A percentile compares a stretch with the other conserved stretches of the same genome.
Conservation (phyloP, 2,888 invertebrate species). For the Biston stratarius region DNA sequence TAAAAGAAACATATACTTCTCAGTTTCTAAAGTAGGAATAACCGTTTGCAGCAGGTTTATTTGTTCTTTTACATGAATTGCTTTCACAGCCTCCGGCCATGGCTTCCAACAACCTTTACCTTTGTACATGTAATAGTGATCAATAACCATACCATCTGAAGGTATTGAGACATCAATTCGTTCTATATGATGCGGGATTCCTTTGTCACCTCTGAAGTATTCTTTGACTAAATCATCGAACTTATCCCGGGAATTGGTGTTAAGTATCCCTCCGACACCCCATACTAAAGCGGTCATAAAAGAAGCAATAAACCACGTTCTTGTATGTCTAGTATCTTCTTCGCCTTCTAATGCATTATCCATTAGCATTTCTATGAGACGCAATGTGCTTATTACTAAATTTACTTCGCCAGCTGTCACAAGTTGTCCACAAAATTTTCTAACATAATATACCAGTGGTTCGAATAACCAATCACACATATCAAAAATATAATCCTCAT, state of each 20-base stretch:
- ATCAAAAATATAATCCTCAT: constrained; percentile 85
- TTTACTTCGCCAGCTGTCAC: constrained; percentile 91
- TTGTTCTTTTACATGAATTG: constrained; percentile 83
- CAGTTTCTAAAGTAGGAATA: constrained; percentile 95
- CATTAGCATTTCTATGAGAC: constrained; percentile 92
- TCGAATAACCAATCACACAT: constrained; percentile 93
- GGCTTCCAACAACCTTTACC: constrained; percentile 95
- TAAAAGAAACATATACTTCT: constrained; percentile 91
- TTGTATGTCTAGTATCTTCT: constrained; percentile 90
- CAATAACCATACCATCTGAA: constrained; percentile 91
- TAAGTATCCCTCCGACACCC: constrained; percentile 94
- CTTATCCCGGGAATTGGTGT: constrained; percentile 89
- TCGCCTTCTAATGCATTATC: constrained; percentile 90
- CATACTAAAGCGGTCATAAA: constrained; percentile 92
- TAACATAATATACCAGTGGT: constrained; percentile 90
- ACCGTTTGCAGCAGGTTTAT: constrained; percentile 90
- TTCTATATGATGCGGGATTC: constrained; percentile 80
- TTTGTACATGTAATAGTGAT: constrained; percentile 93
- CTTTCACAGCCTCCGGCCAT: constrained; percentile 92
- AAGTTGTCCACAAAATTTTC: constrained; percentile 89
- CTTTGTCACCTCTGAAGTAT: constrained; percentile 77
- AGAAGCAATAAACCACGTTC: constrained; percentile 91
- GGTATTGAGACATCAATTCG: constrained; percentile 92
- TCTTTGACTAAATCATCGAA: constrained; percentile 88
- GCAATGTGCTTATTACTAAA: constrained; percentile 90